phyloP scores from a whole-genome alignment of 92 coral and sea anemone genomes.

The Ricordea florida region DNA sequence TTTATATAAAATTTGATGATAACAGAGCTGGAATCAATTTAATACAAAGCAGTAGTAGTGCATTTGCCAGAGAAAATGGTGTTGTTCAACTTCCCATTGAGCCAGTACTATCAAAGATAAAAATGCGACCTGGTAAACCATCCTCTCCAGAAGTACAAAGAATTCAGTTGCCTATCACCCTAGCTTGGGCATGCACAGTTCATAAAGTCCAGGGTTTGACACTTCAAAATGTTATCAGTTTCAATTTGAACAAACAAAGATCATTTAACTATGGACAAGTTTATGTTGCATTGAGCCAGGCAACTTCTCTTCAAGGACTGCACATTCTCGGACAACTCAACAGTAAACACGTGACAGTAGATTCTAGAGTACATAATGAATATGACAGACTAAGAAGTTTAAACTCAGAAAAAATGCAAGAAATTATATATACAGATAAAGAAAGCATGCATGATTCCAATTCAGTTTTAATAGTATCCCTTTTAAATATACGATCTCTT shows the following conservation, averaged over 20 bases:
- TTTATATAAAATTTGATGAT: constrained; percentile 63
- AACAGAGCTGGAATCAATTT: constrained; percentile 34
- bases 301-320: constrained; percentile 50
- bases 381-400: constrained; percentile 44
- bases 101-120: constrained; percentile 61
- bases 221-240: constrained; percentile 59
- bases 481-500: constrained; percentile 10
- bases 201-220: constrained; percentile 62
- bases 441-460: no score
- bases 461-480: background rate
- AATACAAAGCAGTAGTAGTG: constrained; percentile 14
- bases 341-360: constrained; percentile 39
- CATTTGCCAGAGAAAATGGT: constrained; percentile 35
- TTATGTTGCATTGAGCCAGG: constrained; percentile 55
- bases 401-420: background rate
- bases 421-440: constrained; percentile 6
- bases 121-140: constrained; percentile 53
- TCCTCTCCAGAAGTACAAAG: constrained; percentile 67
- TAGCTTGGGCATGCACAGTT: constrained; percentile 70
- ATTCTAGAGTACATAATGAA: constrained; percentile 43
- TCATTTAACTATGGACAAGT: constrained; percentile 60
- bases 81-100: constrained; percentile 50
- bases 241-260: constrained; percentile 52
- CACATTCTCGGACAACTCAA: constrained; percentile 41
- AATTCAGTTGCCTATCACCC: constrained; percentile 59